Percentiles rank a stretch among this genome's conserved stretches.
These are phyloP conservation scores for Pyrgilauda ruficollis DNA, from an alignment of 2,113 vertebrate genomes.

Conservation along the genomic window DNA sequence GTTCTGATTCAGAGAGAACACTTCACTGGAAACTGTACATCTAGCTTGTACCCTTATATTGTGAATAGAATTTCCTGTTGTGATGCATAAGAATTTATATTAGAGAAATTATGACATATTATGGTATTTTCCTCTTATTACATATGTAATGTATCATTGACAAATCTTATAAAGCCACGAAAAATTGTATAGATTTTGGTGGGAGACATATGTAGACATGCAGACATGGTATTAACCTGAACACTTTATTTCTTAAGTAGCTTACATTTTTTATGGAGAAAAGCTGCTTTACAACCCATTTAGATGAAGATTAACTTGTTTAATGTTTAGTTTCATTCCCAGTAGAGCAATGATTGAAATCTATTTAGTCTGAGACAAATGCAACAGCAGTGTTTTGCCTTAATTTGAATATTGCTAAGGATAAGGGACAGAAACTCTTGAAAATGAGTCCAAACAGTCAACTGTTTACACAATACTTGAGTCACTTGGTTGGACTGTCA, in stretches of 20 bases:
- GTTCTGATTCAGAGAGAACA: not conserved
- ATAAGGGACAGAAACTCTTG: not conserved
- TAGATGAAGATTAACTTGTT: slow-evolving; percentile 59
- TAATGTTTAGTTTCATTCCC: slow-evolving; percentile 33
- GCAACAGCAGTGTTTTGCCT: not conserved
- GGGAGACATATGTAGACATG: not conserved
- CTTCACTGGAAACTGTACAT: not conserved
- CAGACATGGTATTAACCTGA: not conserved
- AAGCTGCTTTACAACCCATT: slow-evolving; percentile 49
- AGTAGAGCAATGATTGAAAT: not conserved
- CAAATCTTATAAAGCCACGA: not conserved
- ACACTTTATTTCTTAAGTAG: slow-evolving; percentile 39
- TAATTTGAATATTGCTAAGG: slow-evolving; percentile 22
- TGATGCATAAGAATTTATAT: not conserved
- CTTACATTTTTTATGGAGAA: slow-evolving; percentile 39
- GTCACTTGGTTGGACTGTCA: not conserved
- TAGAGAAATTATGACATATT: not conserved
- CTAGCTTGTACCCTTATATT: not conserved
- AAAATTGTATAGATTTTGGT: not conserved
- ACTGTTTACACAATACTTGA: slow-evolving; percentile 11
- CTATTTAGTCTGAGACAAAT: slow-evolving; percentile 25
- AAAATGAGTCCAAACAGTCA: not conserved
- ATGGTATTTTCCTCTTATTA: not conserved
- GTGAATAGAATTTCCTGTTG: not conserved
- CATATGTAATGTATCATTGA: not conserved